phyloP scores from a whole-genome alignment of 2,113 vertebrate species.

The Falcunculus frontatus region DNA sequence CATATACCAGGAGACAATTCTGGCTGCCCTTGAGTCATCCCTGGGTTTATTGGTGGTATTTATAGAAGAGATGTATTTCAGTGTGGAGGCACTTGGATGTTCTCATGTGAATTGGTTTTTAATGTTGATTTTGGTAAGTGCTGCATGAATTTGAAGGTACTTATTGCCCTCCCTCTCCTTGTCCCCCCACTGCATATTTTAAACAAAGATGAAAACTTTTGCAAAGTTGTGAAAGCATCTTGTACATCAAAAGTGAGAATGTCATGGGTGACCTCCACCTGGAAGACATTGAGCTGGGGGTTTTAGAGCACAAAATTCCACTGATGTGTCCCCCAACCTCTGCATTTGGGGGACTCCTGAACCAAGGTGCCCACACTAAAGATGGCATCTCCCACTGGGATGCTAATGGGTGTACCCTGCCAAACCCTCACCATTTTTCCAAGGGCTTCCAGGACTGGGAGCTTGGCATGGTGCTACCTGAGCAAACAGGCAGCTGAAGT shows the following conservation, averaged over 20 bases:
- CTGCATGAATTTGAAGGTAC: background rate
- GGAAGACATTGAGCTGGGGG: background rate
- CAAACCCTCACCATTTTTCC: background rate
- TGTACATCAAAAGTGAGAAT: rapidly evolving
- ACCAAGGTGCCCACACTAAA: background rate
- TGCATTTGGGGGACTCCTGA: background rate
- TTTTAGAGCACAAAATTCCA: background rate
- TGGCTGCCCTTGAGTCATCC: background rate
- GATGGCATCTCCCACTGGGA: background rate
- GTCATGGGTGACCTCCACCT: background rate
- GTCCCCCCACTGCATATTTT: rapidly evolving
- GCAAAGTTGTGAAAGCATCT: background rate
- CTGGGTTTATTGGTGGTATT: background rate
- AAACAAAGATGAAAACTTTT: background rate
- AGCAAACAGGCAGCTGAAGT: background rate
- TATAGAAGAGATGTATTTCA: background rate
- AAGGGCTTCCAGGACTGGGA: background rate
- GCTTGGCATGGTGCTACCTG: background rate
- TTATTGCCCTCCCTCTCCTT: background rate
- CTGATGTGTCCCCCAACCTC: background rate
- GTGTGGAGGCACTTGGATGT: rapidly evolving
- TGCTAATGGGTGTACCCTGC: rapidly evolving
- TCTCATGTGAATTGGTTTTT: background rate
- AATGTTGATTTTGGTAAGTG: background rate
- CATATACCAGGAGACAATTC: rapidly evolving